A percentile compares a stretch with the other conserved stretches of the same genome.
phyloP scores from a whole-genome alignment of 2,113 vertebrate genomes.

The Pterocles burchelli region DNA sequence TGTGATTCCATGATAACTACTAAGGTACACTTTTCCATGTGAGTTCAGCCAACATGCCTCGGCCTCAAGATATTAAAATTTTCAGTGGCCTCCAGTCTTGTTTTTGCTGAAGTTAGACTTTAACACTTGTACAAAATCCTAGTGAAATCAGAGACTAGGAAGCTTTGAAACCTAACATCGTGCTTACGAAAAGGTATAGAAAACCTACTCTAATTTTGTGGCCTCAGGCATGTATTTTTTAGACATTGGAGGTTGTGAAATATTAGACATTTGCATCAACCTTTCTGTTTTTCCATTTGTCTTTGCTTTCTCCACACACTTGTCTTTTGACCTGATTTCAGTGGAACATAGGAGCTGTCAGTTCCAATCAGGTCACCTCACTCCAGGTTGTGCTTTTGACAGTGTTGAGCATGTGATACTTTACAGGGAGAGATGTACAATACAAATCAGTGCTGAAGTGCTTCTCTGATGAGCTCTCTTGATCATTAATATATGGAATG shows the following conservation, averaged over 20 bases:
- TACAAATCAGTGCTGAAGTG: background rate
- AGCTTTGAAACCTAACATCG: background rate
- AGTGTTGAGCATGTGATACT: background rate
- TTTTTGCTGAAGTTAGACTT: background rate
- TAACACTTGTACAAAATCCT: background rate
- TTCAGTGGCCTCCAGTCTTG: background rate
- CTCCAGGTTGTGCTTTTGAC: slow-evolving; percentile 35
- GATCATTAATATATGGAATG: background rate
- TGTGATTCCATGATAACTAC: background rate
- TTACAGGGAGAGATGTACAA: background rate
- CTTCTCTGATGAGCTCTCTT: background rate
- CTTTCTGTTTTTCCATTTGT: slow-evolving; percentile 37
- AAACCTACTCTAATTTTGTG: background rate
- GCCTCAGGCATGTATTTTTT: background rate
- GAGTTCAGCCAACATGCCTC: background rate
- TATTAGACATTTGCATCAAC: slow-evolving; percentile 30
- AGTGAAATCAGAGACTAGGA: background rate
- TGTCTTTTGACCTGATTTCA: slow-evolving; percentile 63
- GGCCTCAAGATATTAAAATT: background rate
- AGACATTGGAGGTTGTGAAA: background rate
- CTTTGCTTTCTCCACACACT: slow-evolving; percentile 33
- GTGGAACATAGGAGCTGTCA: slow-evolving; percentile 49
- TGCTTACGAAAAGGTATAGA: background rate
- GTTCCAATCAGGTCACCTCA: background rate
- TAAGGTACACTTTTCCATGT: background rate